A percentile compares a stretch with the other conserved stretches of the same genome.
Conservation (phyloP, 1,140 invertebrate genomes). For the Elymnias hypermnestra region DNA sequence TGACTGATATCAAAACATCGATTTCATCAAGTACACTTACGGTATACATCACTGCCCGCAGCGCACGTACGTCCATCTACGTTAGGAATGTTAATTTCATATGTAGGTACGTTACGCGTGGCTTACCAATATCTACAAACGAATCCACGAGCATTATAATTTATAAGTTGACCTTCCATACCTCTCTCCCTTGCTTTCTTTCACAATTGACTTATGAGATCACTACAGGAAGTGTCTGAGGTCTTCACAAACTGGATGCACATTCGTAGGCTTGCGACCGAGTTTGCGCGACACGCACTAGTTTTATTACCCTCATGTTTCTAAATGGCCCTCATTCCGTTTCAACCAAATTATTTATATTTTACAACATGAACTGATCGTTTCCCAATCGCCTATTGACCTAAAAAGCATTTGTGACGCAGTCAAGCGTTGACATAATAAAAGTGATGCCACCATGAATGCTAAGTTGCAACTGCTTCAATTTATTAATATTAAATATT, state of each 20-base stretch:
- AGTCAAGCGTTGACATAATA: constrained; percentile 65
- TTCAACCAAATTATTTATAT: constrained; percentile 74
- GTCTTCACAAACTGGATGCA: constrained; percentile 26
- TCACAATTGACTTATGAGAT: constrained; percentile 16
- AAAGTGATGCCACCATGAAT: constrained; percentile 44
- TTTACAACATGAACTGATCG: constrained; percentile 69
- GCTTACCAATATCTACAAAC: constrained; percentile 45
- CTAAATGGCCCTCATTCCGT: constrained; percentile 74
- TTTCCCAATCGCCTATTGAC: constrained; percentile 71
- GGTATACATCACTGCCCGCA: constrained; percentile 50
- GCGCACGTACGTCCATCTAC: constrained; percentile 56
- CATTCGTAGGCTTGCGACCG: constrained; percentile 46
- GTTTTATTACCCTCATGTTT: constrained; percentile 76
- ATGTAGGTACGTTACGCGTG: constrained; percentile 39
- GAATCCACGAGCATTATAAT: constrained; percentile 34
- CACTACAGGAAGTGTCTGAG: constrained; percentile 19
- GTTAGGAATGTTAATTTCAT: constrained; percentile 67
- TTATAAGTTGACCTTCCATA: constrained; percentile 33
- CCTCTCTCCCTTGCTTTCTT: constrained; percentile 24
- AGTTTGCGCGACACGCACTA: constrained; percentile 70
- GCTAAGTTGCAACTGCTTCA: constrained; percentile 25
- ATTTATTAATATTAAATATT: too few species aligned
- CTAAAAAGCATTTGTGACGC: constrained; percentile 66
- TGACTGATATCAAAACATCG: constrained; percentile 44
- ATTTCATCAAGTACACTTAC: constrained; percentile 33